phyloP scores from a whole-genome alignment of 1,140 invertebrate species.

The Diachasmimorpha longicaudata region DNA sequence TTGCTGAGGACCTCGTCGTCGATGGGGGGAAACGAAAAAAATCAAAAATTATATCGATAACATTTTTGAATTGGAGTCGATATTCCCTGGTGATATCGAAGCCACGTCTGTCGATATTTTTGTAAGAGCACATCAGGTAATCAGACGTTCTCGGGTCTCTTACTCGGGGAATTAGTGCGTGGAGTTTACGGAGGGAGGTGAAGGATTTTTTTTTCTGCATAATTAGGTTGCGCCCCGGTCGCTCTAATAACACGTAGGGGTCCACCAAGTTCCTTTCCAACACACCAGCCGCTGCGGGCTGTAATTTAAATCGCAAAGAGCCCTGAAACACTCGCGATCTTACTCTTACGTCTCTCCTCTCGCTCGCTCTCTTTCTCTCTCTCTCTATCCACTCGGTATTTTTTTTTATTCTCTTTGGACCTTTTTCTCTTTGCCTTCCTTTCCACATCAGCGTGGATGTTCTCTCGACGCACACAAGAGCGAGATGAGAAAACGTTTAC shows the following conservation, averaged over 20 bases:
- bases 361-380: background rate
- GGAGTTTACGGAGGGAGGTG: background rate
- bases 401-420: background rate
- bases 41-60: too few species aligned
- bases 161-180: background rate
- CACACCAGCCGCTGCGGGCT: background rate
- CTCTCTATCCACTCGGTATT: background rate
- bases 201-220: conserved; percentile 11
- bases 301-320: conserved; percentile 14
- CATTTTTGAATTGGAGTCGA: background rate
- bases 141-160: background rate
- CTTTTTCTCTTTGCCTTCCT: conserved; percentile 2
- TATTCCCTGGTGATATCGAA: background rate
- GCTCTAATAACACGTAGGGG: background rate
- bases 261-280: background rate
- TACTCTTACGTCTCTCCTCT: background rate
- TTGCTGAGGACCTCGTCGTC: too few species aligned
- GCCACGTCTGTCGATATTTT: background rate
- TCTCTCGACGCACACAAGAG: background rate
- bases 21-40: too few species aligned
- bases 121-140: background rate
- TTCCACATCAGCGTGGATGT: background rate
- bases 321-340: background rate
- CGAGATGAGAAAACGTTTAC: background rate
- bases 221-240: conserved; percentile 12